Base-by-base conservation (phyloP, 2,888 invertebrate species). In the Teleogryllus oceanicus region DNA sequence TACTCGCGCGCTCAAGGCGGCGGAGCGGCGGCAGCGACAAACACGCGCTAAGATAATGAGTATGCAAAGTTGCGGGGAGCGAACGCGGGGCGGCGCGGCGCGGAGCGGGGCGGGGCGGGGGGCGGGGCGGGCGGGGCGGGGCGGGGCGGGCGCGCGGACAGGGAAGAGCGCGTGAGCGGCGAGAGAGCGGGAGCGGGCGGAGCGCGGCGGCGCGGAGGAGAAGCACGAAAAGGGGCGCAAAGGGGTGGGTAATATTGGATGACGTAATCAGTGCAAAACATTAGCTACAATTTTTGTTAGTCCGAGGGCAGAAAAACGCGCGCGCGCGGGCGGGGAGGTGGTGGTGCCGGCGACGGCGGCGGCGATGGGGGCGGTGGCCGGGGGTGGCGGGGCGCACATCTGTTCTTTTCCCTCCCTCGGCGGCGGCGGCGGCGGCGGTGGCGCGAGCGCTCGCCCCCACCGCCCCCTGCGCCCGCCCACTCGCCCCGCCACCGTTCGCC, bases 181-280 rank as follows among this genome's bases (percentile, higher is more conserved):
- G 37, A 37, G 37, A 37, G 37, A 62, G 62, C 16, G n/a, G 8
- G 37, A 62, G 62, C 16, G n/a, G 8, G 13, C n/a, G 16, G 16
- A 62, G 16, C 62, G 62, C 62, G 62, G 5, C 62, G 37, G 49
- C 16, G 78, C 10, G 62, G 62, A 78, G 18, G 51, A 62, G 20
- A 50, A 18, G 21, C 11, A 78, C 21, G 51, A 50, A 10, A 78
- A n/a, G 11, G 21, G 24, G 24, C 12, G 37, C 21, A n/a, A 13
- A 50, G 20, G 16, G n/a, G 77, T n/a, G n/a, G 37, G 18, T 24
- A 16, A 77, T 12, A 49, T 24, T 24, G 49, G 74, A 78, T 78
- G 74, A 78, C 51, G 78, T 78, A 78, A 78, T 78, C 78, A 74
- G 24, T 49, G 75, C 49, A 78, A 74, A 78, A 75, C 78, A 78